A percentile compares a stretch with the other conserved stretches of the same genome.
Conservation (phyloP, 2,888 invertebrate genomes). For the Drosophila flavopinicola region DNA sequence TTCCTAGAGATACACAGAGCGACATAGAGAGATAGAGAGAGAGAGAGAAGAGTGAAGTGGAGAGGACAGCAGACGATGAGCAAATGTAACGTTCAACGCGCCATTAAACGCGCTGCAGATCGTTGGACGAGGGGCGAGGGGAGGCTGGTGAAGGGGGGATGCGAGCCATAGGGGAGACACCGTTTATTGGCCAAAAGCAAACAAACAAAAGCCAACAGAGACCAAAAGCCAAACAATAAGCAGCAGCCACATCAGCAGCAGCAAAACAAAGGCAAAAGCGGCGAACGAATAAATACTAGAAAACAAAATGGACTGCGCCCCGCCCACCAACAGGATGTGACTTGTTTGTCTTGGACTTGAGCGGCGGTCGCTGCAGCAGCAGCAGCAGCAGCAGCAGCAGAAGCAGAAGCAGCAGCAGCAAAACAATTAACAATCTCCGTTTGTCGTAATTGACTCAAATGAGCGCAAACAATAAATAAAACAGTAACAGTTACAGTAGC, state of each 20-base stretch:
- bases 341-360: constrained; percentile 72
- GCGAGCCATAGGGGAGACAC: constrained; percentile 18
- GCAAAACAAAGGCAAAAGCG: constrained; percentile 34
- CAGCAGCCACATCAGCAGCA: constrained; percentile 32
- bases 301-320: constrained; percentile 51
- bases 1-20: too few species aligned
- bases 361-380: constrained; percentile 26
- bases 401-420: constrained; percentile 39
- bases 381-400: constrained; percentile 21
- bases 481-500: constrained; percentile 58
- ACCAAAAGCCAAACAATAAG: constrained; percentile 67
- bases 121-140: background rate
- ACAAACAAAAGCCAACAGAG: constrained; percentile 66
- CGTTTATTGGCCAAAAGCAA: constrained; percentile 77
- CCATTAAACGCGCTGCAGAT: constrained; percentile 61
- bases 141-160: background rate
- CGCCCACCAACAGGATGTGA: constrained; percentile 48
- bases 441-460: constrained; percentile 82
- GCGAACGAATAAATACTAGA: constrained; percentile 61
- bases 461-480: constrained; percentile 79
- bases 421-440: constrained; percentile 82
- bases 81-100: constrained; percentile 65
- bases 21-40: background rate
- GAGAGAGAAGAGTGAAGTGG: background rate
- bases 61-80: constrained; percentile 19